Evolutionary conservation across 2,113 vertebrate species (phyloP).

Genomic region (Tupaia chinensis): DNA sequence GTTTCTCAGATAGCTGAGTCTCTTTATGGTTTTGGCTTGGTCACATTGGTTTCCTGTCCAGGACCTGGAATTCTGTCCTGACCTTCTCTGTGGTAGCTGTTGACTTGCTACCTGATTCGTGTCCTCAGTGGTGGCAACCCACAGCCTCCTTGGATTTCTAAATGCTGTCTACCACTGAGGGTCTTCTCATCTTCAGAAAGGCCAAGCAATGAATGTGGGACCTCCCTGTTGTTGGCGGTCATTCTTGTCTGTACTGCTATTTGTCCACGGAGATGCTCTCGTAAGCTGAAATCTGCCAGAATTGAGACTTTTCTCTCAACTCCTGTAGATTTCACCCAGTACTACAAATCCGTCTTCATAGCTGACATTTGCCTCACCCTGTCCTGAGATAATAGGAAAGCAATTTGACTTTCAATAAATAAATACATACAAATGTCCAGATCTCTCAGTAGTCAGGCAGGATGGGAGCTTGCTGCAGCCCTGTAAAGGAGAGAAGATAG

Average conservation of each 20-base stretch:
- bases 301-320: not conserved
- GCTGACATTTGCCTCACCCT: not conserved
- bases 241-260: not conserved
- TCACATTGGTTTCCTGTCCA: not conserved
- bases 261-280: not conserved
- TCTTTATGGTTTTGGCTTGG: not conserved
- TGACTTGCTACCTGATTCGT: not conserved
- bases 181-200: not conserved
- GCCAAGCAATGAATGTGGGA: too few relatives aligned
- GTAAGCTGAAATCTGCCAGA: not conserved
- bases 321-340: not conserved
- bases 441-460: not conserved
- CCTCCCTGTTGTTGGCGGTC: not conserved
- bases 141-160: not conserved
- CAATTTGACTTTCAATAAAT: slow-evolving; percentile 29
- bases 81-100: fast-evolving
- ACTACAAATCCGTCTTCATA: not conserved
- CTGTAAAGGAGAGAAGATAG: not conserved
- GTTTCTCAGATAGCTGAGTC: too few relatives aligned
- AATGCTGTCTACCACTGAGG: too few relatives aligned
- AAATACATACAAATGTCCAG: not conserved
- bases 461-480: not conserved
- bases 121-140: not conserved
- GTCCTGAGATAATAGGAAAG: not conserved
- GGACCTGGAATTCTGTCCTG: not conserved